Conservation (phyloP, 2,888 invertebrate species). For the Leptopilina drosophilae region DNA sequence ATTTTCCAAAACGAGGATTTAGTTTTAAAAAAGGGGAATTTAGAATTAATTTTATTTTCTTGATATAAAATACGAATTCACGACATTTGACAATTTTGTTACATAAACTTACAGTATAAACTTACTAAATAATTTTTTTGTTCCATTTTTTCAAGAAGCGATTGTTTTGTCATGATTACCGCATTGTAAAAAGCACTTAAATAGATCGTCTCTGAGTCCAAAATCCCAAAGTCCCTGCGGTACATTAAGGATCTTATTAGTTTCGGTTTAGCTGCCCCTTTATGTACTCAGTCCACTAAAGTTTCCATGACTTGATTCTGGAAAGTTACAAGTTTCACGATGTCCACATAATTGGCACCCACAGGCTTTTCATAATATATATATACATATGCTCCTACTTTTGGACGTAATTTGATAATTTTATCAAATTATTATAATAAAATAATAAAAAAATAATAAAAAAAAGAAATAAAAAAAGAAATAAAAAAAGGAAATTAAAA, state of each 20-base stretch:
- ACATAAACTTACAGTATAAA: too few relatives aligned
- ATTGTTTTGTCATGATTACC: too few relatives aligned
- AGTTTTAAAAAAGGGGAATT: too few relatives aligned
- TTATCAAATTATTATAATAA: too few relatives aligned
- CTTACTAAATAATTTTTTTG: too few relatives aligned
- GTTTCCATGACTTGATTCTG: constrained; percentile 62
- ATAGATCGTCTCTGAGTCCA: constrained; percentile 66
- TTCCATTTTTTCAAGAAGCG: too few relatives aligned
- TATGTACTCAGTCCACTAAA: constrained; percentile 66
- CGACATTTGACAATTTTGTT: too few relatives aligned
- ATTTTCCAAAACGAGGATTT: too few relatives aligned
- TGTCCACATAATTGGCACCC: constrained; percentile 58
- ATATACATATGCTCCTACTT: neutral
- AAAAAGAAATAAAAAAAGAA: too few relatives aligned
- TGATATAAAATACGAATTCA: too few relatives aligned
- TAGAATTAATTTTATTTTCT: too few relatives aligned
- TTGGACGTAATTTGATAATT: constrained; percentile 31
- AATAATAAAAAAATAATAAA: too few relatives aligned
- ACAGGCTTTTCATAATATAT: constrained; percentile 28
- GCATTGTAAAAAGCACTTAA: constrained; percentile 60
- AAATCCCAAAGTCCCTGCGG: constrained; percentile 62
- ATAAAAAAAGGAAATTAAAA: constrained; percentile 12
- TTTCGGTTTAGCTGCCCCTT: constrained; percentile 63
- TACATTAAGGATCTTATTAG: constrained; percentile 56
- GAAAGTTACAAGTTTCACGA: constrained; percentile 48